A percentile compares a stretch with the other conserved stretches of the same genome.
Evolutionary conservation across 2,797 vertebrate genomes (phyloP).

Genomic region (Megaceryle alcyon): DNA sequence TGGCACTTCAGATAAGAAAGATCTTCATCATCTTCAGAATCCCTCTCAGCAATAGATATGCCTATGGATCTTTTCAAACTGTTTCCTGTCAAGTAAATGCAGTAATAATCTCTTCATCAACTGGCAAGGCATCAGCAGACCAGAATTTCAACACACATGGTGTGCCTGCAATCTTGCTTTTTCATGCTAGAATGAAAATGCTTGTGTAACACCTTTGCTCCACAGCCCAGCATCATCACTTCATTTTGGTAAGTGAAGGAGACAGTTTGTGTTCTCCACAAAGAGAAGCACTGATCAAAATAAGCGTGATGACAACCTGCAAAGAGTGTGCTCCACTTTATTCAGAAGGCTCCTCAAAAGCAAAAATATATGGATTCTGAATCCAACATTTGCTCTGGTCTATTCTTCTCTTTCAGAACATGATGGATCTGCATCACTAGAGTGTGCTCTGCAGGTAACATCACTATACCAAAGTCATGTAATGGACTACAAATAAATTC

Average conservation of each 20-base stretch:
- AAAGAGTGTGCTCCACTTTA: neutral
- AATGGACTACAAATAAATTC: neutral
- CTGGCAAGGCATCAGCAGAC: neutral
- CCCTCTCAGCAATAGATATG: neutral
- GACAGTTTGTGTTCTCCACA: neutral
- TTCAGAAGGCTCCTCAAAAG: neutral
- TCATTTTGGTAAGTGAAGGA: neutral
- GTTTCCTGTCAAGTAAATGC: neutral
- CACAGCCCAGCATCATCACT: neutral
- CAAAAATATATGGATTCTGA: neutral
- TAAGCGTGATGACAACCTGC: neutral
- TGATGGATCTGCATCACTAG: neutral
- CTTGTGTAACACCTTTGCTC: neutral
- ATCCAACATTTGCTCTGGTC: neutral
- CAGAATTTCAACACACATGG: neutral
- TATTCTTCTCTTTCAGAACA: neutral
- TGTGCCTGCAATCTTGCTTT: neutral
- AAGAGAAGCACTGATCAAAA: neutral
- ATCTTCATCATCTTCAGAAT: neutral
- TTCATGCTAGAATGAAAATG: neutral
- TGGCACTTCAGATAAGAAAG: neutral
- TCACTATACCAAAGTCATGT: neutral
- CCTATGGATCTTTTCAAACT: neutral
- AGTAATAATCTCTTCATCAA: neutral
- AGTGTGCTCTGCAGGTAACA: neutral